Evolutionary conservation across 2,113 vertebrate species (phyloP).

Genomic region (Gracilinanus agilis): DNA sequence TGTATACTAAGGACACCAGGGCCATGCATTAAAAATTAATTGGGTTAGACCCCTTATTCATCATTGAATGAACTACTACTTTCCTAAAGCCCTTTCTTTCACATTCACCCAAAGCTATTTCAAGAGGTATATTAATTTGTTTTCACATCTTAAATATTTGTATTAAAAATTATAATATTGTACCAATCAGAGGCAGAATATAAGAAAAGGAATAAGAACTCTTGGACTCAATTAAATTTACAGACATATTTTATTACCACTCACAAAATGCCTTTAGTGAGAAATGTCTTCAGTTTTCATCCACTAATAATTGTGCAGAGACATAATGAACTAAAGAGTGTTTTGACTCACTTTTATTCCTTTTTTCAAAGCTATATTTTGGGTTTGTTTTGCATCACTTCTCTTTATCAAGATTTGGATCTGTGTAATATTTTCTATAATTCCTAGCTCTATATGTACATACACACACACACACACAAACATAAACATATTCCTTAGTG

Average conservation of each 20-base stretch:
- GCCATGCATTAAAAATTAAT: too few species aligned
- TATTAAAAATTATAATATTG: slow-evolving; percentile 75
- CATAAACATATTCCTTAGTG: slow-evolving; percentile 65
- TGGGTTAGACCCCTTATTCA: slow-evolving; percentile 28
- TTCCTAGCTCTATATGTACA: slow-evolving; percentile 60
- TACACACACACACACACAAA: neutral
- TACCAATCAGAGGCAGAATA: slow-evolving; percentile 67
- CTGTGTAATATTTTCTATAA: slow-evolving; percentile 78
- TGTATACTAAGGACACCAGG: too few species aligned
- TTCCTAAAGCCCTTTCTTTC: slow-evolving; percentile 81
- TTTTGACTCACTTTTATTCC: slow-evolving; percentile 80
- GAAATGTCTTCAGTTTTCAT: slow-evolving; percentile 77
- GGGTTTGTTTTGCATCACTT: slow-evolving; percentile 54
- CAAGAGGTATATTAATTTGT: slow-evolving; percentile 77
- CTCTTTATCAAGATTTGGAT: slow-evolving; percentile 70
- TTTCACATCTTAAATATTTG: slow-evolving; percentile 77
- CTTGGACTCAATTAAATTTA: slow-evolving; percentile 70
- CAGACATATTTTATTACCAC: slow-evolving; percentile 77
- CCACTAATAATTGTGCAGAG: slow-evolving; percentile 77
- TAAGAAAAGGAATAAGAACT: slow-evolving; percentile 65
- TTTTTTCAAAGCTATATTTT: slow-evolving; percentile 69
- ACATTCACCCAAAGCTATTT: slow-evolving; percentile 82
- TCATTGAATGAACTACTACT: slow-evolving; percentile 68
- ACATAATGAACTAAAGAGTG: slow-evolving; percentile 83
- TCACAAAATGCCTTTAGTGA: slow-evolving; percentile 86